phyloP scores from a whole-genome alignment of 2,797 vertebrate genomes.

The Danio albolineatus region DNA sequence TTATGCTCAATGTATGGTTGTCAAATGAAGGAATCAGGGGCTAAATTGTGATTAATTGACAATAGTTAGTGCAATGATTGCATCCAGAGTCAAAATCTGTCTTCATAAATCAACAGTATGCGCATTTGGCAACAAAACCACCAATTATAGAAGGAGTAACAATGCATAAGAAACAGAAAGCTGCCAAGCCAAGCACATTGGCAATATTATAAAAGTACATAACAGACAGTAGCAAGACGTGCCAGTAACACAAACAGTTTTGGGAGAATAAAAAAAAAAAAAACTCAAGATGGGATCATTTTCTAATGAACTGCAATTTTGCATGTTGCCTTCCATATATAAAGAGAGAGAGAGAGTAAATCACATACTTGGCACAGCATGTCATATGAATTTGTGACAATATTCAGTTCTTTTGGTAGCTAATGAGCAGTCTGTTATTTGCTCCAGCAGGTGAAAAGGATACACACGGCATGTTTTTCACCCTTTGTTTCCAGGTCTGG shows the following conservation, averaged over 20 bases:
- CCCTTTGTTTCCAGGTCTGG: conserved; percentile 35
- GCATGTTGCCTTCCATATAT: conserved; percentile 36
- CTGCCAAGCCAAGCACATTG: conserved; percentile 55
- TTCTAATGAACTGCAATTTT: conserved; percentile 59
- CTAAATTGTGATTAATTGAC: conserved; percentile 57
- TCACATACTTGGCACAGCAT: conserved; percentile 35
- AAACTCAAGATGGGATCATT: conserved; percentile 39
- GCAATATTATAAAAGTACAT: conserved; percentile 53
- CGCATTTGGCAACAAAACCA: conserved; percentile 56
- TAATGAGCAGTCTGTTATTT: conserved; percentile 36
- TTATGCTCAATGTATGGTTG: conserved; percentile 33
- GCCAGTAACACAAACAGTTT: conserved; percentile 53
- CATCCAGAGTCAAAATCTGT: conserved; percentile 57
- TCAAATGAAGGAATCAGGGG: conserved; percentile 37
- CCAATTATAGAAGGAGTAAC: conserved; percentile 63
- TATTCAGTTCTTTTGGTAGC: conserved; percentile 19
- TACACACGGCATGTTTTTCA: conserved; percentile 31
- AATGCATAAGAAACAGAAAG: conserved; percentile 59
- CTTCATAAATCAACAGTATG: conserved; percentile 60
- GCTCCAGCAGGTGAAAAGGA: conserved; percentile 33
- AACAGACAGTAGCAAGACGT: conserved; percentile 54
- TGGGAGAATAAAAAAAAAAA: conserved; percentile 26
- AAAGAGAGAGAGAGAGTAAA: conserved; percentile 40
- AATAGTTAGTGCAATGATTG: conserved; percentile 53
- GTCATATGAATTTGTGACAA: conserved; percentile 21